These are phyloP conservation scores for Pseudomugil tenellus DNA, from an alignment of 2,797 vertebrate genomes.

Conservation along the genomic window DNA sequence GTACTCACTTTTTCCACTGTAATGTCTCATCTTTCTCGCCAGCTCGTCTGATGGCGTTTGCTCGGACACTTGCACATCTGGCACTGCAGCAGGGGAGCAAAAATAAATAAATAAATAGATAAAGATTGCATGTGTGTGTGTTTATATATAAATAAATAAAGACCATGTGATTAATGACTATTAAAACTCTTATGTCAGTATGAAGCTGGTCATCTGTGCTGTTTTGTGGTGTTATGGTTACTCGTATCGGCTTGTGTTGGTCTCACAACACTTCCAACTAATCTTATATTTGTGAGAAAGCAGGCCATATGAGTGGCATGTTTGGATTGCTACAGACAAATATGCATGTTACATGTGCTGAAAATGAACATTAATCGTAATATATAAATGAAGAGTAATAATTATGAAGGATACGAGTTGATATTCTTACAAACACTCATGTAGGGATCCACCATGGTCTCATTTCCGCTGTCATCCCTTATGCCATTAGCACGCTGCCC, in stretches of 20 bases:
- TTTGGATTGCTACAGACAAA: constrained; percentile 33
- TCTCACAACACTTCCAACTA: too few relatives aligned
- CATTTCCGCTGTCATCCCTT: constrained; percentile 91
- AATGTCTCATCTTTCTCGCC: constrained; percentile 90
- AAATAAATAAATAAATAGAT: not conserved
- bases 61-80: constrained; percentile 94
- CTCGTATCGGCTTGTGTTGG: constrained; percentile 41
- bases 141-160: not conserved
- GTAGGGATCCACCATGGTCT: constrained; percentile 92
- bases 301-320: constrained; percentile 33
- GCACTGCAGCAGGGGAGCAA: constrained; percentile 57
- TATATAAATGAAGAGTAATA: not conserved
- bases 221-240: constrained; percentile 24
- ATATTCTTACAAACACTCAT: constrained; percentile 87
- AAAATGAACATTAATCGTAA: not conserved
- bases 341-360: too few relatives aligned
- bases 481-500: constrained; percentile 77
- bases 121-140: too few relatives aligned
- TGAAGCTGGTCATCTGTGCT: constrained; percentile 29
- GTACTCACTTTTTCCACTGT: constrained; percentile 86
- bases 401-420: not conserved
- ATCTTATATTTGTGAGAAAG: constrained; percentile 22
- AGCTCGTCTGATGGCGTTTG: constrained; percentile 90
- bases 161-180: constrained; percentile 4
- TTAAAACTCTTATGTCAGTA: not conserved